Conservation (phyloP, 2,888 invertebrate genomes). For the Drosophila nr. perissopoda region DNA sequence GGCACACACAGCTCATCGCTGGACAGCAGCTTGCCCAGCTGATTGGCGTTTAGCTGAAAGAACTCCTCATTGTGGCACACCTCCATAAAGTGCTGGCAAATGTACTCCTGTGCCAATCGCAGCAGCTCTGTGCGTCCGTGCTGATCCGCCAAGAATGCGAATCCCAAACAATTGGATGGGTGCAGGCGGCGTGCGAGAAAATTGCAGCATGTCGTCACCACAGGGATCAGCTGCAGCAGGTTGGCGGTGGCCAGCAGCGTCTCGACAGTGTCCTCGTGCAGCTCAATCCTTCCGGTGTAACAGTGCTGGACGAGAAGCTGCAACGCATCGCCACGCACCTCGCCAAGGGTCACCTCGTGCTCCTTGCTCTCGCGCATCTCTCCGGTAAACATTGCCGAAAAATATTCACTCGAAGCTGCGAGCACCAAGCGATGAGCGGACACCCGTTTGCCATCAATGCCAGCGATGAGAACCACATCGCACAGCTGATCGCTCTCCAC, state of each 20-base stretch:
- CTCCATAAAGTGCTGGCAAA: conserved; percentile 93
- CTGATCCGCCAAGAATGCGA: conserved; percentile 96
- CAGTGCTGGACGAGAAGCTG: conserved; percentile 94
- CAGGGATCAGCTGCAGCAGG: conserved; percentile 93
- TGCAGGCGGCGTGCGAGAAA: conserved; percentile 92
- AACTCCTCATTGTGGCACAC: conserved; percentile 85
- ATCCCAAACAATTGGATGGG: conserved; percentile 97
- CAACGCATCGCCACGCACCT: conserved; percentile 94
- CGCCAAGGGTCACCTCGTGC: conserved; percentile 92
- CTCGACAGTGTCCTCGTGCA: conserved; percentile 96
- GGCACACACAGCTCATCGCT: conserved; percentile 97
- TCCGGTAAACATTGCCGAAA: conserved; percentile 97
- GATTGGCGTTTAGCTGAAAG: conserved; percentile 88
- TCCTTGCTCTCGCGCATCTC: conserved; percentile 93
- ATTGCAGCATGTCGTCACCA: conserved; percentile 94
- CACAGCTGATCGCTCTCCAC: background rate
- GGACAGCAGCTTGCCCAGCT: conserved; percentile 91
- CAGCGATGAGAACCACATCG: background rate
- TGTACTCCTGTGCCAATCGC: conserved; percentile 93
- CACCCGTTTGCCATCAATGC: conserved; percentile 85
- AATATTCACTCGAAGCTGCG: conserved; percentile 96
- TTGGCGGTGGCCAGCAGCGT: conserved; percentile 94
- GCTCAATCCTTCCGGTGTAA: conserved; percentile 92
- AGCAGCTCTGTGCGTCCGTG: conserved; percentile 93
- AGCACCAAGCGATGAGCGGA: conserved; percentile 94